Percentiles rank a stretch among this genome's conserved stretches.
phyloP scores from a whole-genome alignment of 2,797 vertebrate genomes.

The Parauchenoglanis punctatus region DNA sequence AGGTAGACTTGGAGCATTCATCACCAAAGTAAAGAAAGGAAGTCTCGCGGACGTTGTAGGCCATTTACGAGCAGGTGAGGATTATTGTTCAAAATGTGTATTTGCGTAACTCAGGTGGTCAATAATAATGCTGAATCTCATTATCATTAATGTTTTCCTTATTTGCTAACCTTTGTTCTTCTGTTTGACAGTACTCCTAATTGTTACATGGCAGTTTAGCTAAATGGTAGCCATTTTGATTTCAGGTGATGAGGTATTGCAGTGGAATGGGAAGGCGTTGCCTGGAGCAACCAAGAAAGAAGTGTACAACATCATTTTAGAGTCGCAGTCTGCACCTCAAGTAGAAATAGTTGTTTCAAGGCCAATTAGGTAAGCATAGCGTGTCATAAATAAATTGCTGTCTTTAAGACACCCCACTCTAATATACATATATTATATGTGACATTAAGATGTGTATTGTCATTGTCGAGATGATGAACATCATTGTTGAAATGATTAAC shows the following conservation, averaged over 20 bases:
- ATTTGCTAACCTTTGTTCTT: not conserved
- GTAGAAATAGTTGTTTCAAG: conserved; percentile 99
- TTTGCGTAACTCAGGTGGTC: not conserved
- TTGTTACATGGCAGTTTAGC: conserved; percentile 1
- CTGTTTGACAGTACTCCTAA: conserved; percentile 12
- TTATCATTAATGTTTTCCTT: not conserved
- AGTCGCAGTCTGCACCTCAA: conserved; percentile 98
- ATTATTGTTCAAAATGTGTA: not conserved
- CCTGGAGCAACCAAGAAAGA: conserved; percentile 98
- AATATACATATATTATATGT: not conserved
- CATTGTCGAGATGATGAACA: not conserved
- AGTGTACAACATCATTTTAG: conserved; percentile 99
- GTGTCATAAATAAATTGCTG: not conserved
- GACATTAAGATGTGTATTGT: not conserved
- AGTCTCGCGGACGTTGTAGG: conserved; percentile 97
- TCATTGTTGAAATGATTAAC: not conserved
- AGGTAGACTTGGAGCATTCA: conserved; percentile 95
- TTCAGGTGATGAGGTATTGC: conserved; percentile 94
- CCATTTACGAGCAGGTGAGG: conserved; percentile 92
- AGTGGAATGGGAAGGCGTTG: conserved; percentile 97
- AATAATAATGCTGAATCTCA: not conserved
- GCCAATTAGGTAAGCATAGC: conserved; percentile 90
- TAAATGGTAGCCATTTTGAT: conserved; percentile 66
- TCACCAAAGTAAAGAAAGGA: conserved; percentile 99
- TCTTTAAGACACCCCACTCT: not conserved